Evolutionary conservation across 2,113 vertebrate species (phyloP), one percentile per base, ranked within the genome.

Genomic region (Ageneiosus marmoratus): DNA sequence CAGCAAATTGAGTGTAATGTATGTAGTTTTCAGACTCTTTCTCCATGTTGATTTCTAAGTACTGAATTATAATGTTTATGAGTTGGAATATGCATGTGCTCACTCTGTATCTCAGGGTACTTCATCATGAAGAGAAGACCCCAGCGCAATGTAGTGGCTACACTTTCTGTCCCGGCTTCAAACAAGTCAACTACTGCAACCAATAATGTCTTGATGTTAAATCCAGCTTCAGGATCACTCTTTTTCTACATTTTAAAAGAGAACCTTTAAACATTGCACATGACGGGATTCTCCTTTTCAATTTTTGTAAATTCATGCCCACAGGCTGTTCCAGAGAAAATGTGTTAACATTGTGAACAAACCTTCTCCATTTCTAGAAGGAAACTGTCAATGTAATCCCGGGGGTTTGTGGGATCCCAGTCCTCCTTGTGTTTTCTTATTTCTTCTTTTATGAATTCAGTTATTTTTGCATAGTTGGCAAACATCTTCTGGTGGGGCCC

Each of bases 101-200:
- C 48, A 95, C 95, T 91, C 90, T 95, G 95, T 72, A 94, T 88
- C 79, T 94, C 91, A 0, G 93, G 94, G 13, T 94, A 0, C 0
- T 62, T 9, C n/a, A 90, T 92, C 94, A 95, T 90, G 4, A 83
- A 95, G 0, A 95, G 87, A 46, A 96, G 70, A 72, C 81, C 94
- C 95, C 94, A 96, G 70, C 89, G 90, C 6, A 95, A 9, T 0
- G 94, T 95, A 0, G 93, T 91, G 1, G 94, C 89, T 0, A 91
- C 89, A 13, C 92, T 95, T 88, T 95, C 94, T 0, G 93, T 95
- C 20, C 95, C 95, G 0, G 93, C 94, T 0, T 94, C 80, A 41
- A 95, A 85, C 62, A 95, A 85, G 51, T 95, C 95, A 0, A 94
- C 15, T 0, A 82, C 29, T 0, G 85, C 88, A 0, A 41, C 24